phyloP scores from a whole-genome alignment of 2,797 vertebrate genomes.

The Dromococcyx pavoninus region DNA sequence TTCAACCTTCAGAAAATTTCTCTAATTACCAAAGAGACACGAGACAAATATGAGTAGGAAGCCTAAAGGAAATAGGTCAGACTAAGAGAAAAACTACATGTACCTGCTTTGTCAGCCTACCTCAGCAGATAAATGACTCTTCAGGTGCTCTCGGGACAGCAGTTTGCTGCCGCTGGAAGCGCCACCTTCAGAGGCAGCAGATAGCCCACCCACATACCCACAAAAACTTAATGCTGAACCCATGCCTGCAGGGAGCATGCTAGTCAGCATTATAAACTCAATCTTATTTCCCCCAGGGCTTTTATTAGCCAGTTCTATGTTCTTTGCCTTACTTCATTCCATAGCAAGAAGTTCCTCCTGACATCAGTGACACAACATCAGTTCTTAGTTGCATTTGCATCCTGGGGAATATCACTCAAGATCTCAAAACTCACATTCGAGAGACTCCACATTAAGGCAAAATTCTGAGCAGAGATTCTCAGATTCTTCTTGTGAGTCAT shows the following conservation, averaged over 20 bases:
- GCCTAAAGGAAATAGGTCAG: not conserved
- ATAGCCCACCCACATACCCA: not conserved
- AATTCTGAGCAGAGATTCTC: not conserved
- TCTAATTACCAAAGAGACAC: not conserved
- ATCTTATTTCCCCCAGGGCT: not conserved
- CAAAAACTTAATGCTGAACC: not conserved
- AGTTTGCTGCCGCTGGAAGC: not conserved
- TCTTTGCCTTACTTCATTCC: not conserved
- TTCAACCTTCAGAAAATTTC: not conserved
- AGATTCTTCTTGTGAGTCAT: not conserved
- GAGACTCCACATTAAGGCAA: not conserved
- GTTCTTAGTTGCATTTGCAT: not conserved
- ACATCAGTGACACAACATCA: not conserved
- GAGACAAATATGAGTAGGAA: not conserved
- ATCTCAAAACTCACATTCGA: not conserved
- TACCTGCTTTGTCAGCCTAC: not conserved
- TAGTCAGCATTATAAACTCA: not conserved
- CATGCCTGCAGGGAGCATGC: not conserved
- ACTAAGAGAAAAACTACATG: not conserved
- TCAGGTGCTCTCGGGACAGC: not conserved
- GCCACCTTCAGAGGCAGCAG: not conserved
- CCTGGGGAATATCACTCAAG: not conserved
- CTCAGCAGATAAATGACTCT: not conserved
- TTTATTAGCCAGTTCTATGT: not conserved
- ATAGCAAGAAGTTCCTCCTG: not conserved